These are phyloP conservation scores for Platysternon megacephalum DNA, from an alignment of 2,113 vertebrate genomes.

Conservation along the genomic window DNA sequence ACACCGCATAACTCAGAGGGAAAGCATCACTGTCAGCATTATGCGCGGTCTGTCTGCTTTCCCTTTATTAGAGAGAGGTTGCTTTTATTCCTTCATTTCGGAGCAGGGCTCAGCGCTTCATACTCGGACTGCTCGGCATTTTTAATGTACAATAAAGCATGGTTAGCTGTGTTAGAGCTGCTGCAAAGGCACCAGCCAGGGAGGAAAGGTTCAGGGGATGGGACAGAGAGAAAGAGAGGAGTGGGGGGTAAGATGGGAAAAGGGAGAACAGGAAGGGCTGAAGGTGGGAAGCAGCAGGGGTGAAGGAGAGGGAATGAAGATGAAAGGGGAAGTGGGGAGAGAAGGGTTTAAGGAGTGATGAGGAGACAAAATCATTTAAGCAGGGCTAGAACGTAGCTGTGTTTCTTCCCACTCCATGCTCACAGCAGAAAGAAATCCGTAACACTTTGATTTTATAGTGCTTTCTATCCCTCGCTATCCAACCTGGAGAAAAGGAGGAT, in stretches of 20 bases:
- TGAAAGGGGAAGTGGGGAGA: background rate
- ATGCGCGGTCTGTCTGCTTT: background rate
- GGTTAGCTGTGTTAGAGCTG: background rate
- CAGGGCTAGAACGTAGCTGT: background rate
- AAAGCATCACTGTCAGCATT: background rate
- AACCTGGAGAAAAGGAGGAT: background rate
- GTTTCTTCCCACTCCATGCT: background rate
- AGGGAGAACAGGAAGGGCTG: background rate
- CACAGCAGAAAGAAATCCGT: background rate
- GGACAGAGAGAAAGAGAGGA: background rate
- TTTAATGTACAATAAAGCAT: background rate
- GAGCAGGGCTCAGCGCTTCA: background rate
- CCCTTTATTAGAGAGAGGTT: background rate
- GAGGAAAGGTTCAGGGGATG: background rate
- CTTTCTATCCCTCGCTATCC: background rate
- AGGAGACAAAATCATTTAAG: background rate
- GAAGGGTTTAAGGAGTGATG: background rate
- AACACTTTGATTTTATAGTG: background rate
- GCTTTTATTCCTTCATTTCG: background rate
- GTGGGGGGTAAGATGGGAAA: background rate
- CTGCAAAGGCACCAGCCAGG: background rate
- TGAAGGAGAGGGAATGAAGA: background rate
- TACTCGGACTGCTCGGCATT: background rate
- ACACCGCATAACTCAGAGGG: background rate
- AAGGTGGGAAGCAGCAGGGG: background rate